Percentiles rank a stretch among this genome's conserved stretches.
Conservation (phyloP, 2,888 invertebrate genomes). For the Gari tellinella region DNA sequence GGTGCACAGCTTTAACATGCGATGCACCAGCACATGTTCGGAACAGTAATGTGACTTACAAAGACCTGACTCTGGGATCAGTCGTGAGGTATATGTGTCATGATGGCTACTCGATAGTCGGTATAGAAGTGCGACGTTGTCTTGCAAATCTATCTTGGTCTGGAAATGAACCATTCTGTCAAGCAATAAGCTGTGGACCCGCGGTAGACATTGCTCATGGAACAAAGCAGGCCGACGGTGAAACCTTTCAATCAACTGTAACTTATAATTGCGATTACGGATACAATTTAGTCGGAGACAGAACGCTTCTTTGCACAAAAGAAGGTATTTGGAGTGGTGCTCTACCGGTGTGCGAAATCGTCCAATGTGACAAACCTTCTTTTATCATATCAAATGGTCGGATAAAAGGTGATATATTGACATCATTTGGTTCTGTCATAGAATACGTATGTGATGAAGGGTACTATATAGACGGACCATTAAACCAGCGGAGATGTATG, state of each 20-base stretch:
- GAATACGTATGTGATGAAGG: constrained; percentile 77
- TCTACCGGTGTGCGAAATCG: constrained; percentile 63
- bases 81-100: constrained; percentile 74
- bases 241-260: constrained; percentile 49
- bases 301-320: constrained; percentile 55
- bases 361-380: constrained; percentile 68
- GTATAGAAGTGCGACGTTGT: constrained; percentile 72
- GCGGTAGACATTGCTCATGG: constrained; percentile 65
- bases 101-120: constrained; percentile 75
- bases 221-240: constrained; percentile 25
- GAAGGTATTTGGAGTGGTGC: constrained; percentile 68
- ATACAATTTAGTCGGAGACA: constrained; percentile 61
- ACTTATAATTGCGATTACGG: constrained; percentile 66
- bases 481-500: constrained; percentile 68
- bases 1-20: constrained; percentile 64
- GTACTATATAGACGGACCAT: constrained; percentile 65
- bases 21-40: constrained; percentile 51
- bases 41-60: constrained; percentile 85
- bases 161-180: constrained; percentile 64
- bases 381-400: constrained; percentile 63
- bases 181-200: constrained; percentile 63
- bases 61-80: constrained; percentile 72
- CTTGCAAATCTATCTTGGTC: constrained; percentile 70
- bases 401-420: constrained; percentile 57
- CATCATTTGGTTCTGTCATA: constrained; percentile 74